These are phyloP conservation scores for Gavialis gangeticus DNA, from an alignment of 2,113 vertebrate genomes.

Conservation along the genomic window DNA sequence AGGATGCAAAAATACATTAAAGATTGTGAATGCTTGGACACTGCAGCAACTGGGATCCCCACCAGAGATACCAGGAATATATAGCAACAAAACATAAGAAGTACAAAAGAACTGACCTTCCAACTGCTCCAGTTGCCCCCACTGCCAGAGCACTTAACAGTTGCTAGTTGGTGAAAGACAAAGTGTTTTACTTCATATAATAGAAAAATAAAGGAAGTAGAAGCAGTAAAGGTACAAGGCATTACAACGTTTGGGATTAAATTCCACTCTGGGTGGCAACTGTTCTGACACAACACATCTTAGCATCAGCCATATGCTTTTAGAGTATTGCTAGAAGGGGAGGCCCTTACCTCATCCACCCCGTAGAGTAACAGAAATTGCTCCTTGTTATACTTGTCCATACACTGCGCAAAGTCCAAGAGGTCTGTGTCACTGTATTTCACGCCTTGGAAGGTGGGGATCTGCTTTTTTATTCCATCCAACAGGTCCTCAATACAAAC, in stretches of 20 bases:
- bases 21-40: not conserved
- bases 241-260: not conserved
- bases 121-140: slow-evolving; percentile 92
- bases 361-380: slow-evolving; percentile 88
- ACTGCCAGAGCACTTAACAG: slow-evolving; percentile 86
- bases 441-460: slow-evolving; percentile 92
- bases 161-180: slow-evolving; percentile 81
- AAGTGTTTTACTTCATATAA: not conserved
- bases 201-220: not conserved
- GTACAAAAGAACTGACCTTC: slow-evolving; percentile 84
- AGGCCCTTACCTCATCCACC: slow-evolving; percentile 89
- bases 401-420: slow-evolving; percentile 91
- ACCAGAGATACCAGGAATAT: not conserved
- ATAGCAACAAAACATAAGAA: not conserved
- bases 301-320: not conserved
- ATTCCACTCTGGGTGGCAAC: not conserved
- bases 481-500: slow-evolving; percentile 87
- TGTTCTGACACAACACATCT: not conserved
- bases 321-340: not conserved
- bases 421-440: slow-evolving; percentile 91
- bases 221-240: not conserved
- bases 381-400: slow-evolving; percentile 73
- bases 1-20: not conserved
- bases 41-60: not conserved
- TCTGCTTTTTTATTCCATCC: slow-evolving; percentile 84